Conservation (phyloP, 2,113 vertebrate genomes). For the Formicarius rufipectus region DNA sequence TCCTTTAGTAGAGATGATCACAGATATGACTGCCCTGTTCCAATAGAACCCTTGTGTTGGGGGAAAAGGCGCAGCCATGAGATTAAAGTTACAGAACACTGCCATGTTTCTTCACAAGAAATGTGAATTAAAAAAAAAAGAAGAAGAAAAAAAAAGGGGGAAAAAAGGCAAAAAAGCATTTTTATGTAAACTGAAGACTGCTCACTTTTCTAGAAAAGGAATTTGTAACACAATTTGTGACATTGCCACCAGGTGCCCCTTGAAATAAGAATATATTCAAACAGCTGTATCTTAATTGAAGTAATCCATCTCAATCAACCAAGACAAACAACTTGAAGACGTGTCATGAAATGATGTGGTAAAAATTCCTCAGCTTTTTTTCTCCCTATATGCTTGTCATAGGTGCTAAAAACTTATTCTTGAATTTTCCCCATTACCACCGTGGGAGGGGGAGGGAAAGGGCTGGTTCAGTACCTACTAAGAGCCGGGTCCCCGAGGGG, state of each 20-base stretch:
- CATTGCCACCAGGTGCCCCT: background rate
- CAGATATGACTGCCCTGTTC: background rate
- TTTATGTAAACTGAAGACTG: background rate
- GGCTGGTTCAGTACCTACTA: too few relatives aligned
- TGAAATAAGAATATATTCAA: background rate
- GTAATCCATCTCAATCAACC: conserved; percentile 10
- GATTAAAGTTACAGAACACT: background rate
- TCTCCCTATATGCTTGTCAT: background rate
- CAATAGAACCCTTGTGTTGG: background rate
- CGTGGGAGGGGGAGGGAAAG: too few relatives aligned
- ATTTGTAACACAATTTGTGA: background rate
- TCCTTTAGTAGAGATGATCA: background rate
- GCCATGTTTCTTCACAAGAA: background rate
- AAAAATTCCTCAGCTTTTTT: background rate
- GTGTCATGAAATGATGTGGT: background rate
- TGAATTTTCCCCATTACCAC: too few relatives aligned
- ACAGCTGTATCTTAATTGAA: conserved; percentile 13
- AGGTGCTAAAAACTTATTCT: too few relatives aligned
- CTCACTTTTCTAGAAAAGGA: background rate
- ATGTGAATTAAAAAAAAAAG: background rate
- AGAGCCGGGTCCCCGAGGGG: too few relatives aligned
- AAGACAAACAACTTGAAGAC: background rate
- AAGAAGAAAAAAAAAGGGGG: background rate
- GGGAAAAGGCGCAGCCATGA: background rate
- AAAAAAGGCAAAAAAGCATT: background rate